Evolutionary conservation across 2,113 vertebrate species (phyloP).

Genomic region (Gymnocephalus cernua): DNA sequence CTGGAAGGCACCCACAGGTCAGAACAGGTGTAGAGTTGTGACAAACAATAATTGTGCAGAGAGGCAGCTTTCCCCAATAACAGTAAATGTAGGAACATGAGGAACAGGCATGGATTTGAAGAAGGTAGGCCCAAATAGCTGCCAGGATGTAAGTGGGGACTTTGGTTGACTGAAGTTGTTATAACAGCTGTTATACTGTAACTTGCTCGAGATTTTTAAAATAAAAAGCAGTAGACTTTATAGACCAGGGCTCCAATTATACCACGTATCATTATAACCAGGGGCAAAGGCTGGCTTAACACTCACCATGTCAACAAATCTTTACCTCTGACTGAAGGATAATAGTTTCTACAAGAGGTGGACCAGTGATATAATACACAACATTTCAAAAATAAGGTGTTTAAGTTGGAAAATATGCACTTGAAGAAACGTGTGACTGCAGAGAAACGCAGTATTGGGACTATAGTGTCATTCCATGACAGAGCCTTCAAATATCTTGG

Average conservation of each 20-base stretch:
- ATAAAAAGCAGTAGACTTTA: neutral
- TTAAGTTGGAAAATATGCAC: constrained; percentile 5
- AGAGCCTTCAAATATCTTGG: constrained; percentile 67
- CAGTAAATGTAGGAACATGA: constrained; percentile 18
- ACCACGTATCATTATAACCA: neutral
- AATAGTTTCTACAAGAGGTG: constrained; percentile 12
- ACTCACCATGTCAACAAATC: constrained; percentile 1
- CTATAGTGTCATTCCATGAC: constrained; percentile 51
- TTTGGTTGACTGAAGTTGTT: constrained; percentile 9
- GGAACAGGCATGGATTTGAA: constrained; percentile 23
- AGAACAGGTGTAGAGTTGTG: constrained; percentile 14
- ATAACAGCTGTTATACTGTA: constrained; percentile 5
- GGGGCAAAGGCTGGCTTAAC: constrained; percentile 2
- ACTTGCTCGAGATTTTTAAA: constrained; percentile 8
- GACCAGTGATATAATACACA: constrained; percentile 1
- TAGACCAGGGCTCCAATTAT: constrained; percentile 13
- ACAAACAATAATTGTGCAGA: neutral
- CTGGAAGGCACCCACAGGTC: neutral
- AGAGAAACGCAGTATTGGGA: constrained; percentile 32
- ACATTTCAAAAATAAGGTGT: constrained; percentile 24
- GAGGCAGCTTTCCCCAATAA: constrained; percentile 1
- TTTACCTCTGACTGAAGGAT: constrained; percentile 8
- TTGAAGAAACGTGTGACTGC: constrained; percentile 35
- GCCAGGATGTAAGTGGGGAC: neutral
- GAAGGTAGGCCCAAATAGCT: neutral